A percentile compares a stretch with the other conserved stretches of the same genome.
phyloP scores from a whole-genome alignment of 1,140 invertebrate genomes.

The Palaemon carinicauda region DNA sequence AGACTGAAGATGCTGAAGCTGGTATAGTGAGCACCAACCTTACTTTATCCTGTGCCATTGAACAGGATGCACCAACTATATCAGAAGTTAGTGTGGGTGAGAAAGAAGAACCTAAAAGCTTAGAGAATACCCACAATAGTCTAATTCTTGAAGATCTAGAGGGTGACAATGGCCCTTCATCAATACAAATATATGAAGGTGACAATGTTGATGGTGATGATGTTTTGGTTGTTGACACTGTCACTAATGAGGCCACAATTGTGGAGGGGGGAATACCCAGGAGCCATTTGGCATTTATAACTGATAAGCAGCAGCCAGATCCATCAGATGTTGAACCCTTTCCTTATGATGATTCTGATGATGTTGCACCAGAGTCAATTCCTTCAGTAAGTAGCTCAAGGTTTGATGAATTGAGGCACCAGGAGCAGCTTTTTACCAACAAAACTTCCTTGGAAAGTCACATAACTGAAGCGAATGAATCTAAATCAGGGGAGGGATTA shows the following conservation, averaged over 20 bases:
- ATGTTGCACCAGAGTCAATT: conserved; percentile 44
- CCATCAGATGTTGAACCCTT: not conserved
- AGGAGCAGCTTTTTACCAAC: not conserved
- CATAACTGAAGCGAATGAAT: not conserved
- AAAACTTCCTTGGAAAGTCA: conserved; percentile 17
- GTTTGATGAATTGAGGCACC: conserved; percentile 22
- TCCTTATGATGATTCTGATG: conserved; percentile 38
- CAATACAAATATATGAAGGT: conserved; percentile 53
- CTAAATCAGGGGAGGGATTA: conserved; percentile 15
- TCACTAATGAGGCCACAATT: conserved; percentile 68
- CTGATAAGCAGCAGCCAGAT: conserved; percentile 27
- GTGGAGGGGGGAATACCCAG: conserved; percentile 63
- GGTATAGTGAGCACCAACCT: not conserved
- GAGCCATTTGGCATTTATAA: conserved; percentile 47
- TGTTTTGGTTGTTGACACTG: conserved; percentile 69
- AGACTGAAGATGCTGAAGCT: not conserved
- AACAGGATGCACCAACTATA: not conserved
- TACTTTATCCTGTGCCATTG: too few species aligned
- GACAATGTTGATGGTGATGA: conserved; percentile 65
- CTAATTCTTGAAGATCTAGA: conserved; percentile 50
- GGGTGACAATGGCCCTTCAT: conserved; percentile 26
- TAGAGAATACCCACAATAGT: conserved; percentile 37
- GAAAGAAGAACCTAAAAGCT: not conserved
- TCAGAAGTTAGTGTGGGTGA: not conserved
- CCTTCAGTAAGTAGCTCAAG: conserved; percentile 22